Conservation (phyloP, 1,140 invertebrate genomes). For the Sycophila sp. region DNA sequence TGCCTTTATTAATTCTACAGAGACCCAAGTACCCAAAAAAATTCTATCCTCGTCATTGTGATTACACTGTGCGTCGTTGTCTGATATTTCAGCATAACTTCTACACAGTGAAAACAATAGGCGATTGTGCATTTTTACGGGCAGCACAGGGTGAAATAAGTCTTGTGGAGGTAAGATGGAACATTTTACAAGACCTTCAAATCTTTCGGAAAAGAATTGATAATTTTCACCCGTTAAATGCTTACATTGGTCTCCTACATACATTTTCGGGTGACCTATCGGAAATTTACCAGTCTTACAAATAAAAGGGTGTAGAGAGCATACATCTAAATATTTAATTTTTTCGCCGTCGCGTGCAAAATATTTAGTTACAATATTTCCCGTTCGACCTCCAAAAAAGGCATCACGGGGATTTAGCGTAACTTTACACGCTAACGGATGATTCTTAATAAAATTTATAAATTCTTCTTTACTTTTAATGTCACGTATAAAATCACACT, state of each 20-base stretch:
- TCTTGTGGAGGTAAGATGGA: neutral
- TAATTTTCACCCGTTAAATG: no score
- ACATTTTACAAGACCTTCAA: no score
- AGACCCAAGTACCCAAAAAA: neutral
- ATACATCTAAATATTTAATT: no score
- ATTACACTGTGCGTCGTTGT: neutral
- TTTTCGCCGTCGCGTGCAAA: no score
- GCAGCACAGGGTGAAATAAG: neutral
- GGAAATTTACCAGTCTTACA: no score
- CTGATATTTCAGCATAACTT: neutral
- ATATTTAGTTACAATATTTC: no score
- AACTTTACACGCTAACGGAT: neutral
- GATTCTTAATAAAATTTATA: neutral
- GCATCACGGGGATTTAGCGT: neutral
- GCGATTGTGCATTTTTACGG: neutral
- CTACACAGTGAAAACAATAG: neutral
- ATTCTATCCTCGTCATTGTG: neutral
- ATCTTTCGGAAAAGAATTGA: no score
- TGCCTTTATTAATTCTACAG: neutral
- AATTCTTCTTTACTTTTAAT: neutral
- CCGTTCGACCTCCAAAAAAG: no score
- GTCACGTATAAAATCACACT: neutral
- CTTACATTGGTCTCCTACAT: no score
- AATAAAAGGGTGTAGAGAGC: no score
- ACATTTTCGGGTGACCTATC: no score